Base-by-base conservation (phyloP, 2,888 invertebrate species). In the Drosophila maculinotata region DNA sequence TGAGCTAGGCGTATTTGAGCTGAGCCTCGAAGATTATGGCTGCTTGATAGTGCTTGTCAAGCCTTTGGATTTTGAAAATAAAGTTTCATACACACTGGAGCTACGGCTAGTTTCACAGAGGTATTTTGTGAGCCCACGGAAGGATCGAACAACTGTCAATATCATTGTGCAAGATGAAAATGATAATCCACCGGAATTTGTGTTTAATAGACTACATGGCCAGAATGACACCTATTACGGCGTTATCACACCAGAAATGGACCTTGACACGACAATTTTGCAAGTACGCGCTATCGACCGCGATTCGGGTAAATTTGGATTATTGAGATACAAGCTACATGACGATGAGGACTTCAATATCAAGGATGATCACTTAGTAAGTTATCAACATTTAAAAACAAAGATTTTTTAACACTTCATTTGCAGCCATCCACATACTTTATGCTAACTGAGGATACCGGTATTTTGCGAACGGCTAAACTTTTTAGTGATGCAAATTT, bases 221-320 rank as follows among this genome's bases (percentile, higher is more conserved):
- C 94, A 94, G 9, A 94, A 93, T 49, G 94, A 94, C 53, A 95
- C 95, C 48, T 97, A 96, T 90, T 97, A 95, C 84, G 96, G 96
- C 0, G 95, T 97, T 0, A 94, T 97, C 1, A 93, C 95, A 0
- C 93, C 94, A 45, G 94, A 95, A 77, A 94, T 95, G 70, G 93
- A 95, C 53, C 93, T 97, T 62, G 95, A 95, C 8, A 95, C 96
- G 3, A 94, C 95, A 31, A 95, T 98, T 3, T 89, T 96, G 36
- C 96, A 96, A 92, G 94, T 98, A 3, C 95, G 96, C 93, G 98
- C 98, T 0, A 94, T 94, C 74, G 98, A 98, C 91, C 94, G 94
- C 73, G 98, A 98, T 89, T 95, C 96, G 53, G 97, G 97, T 0
- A 94, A 95, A 69, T 96, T 94, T 89, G 97, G 97, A 1, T 94